phyloP scores from a whole-genome alignment of 2,113 vertebrate species.

The Apteryx mantelli region DNA sequence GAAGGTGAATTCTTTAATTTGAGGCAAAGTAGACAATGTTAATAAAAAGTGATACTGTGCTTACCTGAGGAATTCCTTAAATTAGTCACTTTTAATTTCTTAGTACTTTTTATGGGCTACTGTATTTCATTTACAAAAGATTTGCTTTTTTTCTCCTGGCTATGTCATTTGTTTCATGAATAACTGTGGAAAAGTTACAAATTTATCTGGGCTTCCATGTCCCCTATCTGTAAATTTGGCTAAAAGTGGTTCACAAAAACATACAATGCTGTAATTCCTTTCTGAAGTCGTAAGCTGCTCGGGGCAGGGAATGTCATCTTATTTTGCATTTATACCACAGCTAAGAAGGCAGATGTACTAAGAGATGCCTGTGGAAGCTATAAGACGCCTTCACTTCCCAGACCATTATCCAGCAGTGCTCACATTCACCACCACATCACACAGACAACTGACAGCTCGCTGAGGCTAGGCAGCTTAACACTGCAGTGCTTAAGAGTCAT shows the following conservation, averaged over 20 bases:
- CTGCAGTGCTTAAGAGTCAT: neutral
- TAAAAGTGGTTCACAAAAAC: neutral
- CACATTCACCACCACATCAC: neutral
- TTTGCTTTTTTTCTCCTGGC: accelerated
- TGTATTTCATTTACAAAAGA: neutral
- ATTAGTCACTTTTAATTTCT: neutral
- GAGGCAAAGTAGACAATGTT: neutral
- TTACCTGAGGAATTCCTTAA: neutral
- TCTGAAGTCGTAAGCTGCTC: neutral
- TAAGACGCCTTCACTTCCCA: neutral
- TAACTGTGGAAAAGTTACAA: neutral
- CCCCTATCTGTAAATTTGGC: neutral
- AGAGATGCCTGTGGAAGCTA: neutral
- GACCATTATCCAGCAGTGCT: neutral
- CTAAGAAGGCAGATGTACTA: neutral
- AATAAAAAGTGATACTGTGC: neutral
- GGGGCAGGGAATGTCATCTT: neutral
- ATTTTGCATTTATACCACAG: neutral
- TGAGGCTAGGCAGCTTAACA: neutral
- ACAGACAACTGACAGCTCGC: neutral
- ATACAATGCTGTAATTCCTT: neutral
- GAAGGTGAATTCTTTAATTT: neutral
- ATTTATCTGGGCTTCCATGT: neutral
- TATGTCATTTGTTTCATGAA: neutral
- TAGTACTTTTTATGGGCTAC: neutral